Base-by-base conservation (phyloP, 2,113 vertebrate genomes). In the Pleuronectes platessa region DNA sequence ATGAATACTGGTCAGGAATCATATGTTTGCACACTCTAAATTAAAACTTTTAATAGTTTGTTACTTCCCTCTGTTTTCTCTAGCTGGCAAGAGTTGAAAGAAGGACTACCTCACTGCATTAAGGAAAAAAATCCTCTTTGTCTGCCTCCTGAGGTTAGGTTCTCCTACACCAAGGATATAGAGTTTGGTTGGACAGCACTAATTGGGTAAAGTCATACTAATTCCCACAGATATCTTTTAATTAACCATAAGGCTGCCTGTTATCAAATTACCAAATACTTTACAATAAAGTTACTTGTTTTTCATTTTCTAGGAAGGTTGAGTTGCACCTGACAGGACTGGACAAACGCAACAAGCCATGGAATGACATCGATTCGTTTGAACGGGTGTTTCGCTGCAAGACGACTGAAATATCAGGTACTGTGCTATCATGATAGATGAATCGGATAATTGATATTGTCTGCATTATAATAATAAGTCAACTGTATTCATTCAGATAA, bases 291-390 rank as follows among this genome's bases (percentile, higher is more conserved):
- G 3, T 56, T n/a, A 14, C 1, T 74, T 54, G n/a, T 4, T 73
- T 35, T 60, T 51, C 64, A 15, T 40, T 64, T 45, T 51, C 9
- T 23, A 93, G 92, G 42, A 9, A 89, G 20, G 13, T 42, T n/a
- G 89, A 90, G 80, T 76, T 93, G 37, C 70, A 79, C 3, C 72
- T 93, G 45, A 88, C 79, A 14, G 84, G 85, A 1, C 64, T 91
- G 12, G 9, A 15, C 31, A 2, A 60, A 1, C 18, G 20, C 42
- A 26, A 56, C 3, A 0, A 81, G 10, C 61, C 5, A 0, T 93
- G 93, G 91, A 40, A 53, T 3, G 1, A 73, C 37, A 27, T 93
- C 17, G 70, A 87, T 3, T 7, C 4, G 0, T 81, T 92, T 8
- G 0, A 59, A 1, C 24, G 26, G 21, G 87, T 92, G 55, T 93